phyloP scores from a whole-genome alignment of 2,113 vertebrate species.

The Tringa solitaria region DNA sequence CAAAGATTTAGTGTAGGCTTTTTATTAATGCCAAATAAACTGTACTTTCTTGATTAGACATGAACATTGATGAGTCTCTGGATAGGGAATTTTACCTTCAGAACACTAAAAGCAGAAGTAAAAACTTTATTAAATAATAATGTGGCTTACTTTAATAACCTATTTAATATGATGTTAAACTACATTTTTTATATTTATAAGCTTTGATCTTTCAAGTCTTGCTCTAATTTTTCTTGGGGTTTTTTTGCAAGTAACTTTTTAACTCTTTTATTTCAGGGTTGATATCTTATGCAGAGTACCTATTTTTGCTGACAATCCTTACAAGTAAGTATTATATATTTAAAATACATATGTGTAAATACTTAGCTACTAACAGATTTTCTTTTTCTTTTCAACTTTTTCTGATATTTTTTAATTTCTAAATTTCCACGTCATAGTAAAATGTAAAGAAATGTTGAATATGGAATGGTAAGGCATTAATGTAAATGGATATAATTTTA shows the following conservation, averaged over 20 bases:
- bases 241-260: neutral
- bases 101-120: slow-evolving; percentile 13
- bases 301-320: slow-evolving; percentile 95
- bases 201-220: neutral
- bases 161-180: neutral
- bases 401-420: neutral
- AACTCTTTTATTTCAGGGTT: slow-evolving; percentile 81
- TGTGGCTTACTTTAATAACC: neutral
- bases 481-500: neutral
- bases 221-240: neutral
- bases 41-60: slow-evolving; percentile 43
- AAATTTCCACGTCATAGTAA: neutral
- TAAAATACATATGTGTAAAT: neutral
- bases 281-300: slow-evolving; percentile 95
- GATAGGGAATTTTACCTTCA: slow-evolving; percentile 16
- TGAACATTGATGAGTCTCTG: slow-evolving; percentile 1
- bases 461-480: neutral
- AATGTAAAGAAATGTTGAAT: neutral
- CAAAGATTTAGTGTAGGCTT: slow-evolving; percentile 44
- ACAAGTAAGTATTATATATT: slow-evolving; percentile 85
- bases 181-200: neutral
- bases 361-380: neutral
- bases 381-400: neutral
- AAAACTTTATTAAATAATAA: neutral
- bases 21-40: slow-evolving; percentile 62